Conservation (phyloP, 2,797 vertebrate genomes). For the Poeciliopsis presidionis region DNA sequence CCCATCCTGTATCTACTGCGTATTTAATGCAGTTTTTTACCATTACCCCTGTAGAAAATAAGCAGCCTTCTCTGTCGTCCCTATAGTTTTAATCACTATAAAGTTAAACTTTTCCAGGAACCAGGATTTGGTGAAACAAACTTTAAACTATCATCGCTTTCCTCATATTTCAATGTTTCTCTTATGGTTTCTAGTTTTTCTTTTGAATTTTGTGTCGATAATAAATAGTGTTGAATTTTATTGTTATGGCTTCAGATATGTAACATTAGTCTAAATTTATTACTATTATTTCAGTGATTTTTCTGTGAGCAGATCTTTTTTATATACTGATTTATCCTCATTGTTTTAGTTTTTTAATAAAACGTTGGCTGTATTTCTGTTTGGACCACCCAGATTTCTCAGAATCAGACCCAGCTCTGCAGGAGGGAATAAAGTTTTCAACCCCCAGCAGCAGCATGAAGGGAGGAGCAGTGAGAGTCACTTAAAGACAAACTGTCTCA, state of each 20-base stretch:
- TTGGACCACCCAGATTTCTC: constrained; percentile 28
- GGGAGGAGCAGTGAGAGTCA: constrained; percentile 37
- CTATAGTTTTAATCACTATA: background rate
- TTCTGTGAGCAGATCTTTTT: background rate
- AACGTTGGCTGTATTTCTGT: constrained; percentile 13
- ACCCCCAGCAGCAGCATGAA: constrained; percentile 23
- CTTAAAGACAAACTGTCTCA: constrained; percentile 47
- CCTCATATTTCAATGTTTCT: background rate
- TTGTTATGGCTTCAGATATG: background rate
- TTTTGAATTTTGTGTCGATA: background rate
- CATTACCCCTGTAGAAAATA: background rate
- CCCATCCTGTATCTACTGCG: background rate
- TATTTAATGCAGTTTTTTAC: background rate
- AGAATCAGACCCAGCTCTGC: background rate
- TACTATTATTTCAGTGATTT: background rate
- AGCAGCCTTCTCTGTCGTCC: background rate
- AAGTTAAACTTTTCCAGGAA: background rate
- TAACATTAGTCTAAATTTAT: background rate
- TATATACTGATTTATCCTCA: background rate
- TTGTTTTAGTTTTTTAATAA: constrained; percentile 10
- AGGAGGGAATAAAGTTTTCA: constrained; percentile 9
- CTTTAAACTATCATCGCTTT: background rate
- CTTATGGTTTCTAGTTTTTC: background rate
- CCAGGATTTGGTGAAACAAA: background rate
- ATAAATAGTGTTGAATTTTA: background rate